Evolutionary conservation across 2,888 invertebrate genomes (phyloP), one percentile per base, ranked within the genome.

Genomic region (Agrotis segetum): DNA sequence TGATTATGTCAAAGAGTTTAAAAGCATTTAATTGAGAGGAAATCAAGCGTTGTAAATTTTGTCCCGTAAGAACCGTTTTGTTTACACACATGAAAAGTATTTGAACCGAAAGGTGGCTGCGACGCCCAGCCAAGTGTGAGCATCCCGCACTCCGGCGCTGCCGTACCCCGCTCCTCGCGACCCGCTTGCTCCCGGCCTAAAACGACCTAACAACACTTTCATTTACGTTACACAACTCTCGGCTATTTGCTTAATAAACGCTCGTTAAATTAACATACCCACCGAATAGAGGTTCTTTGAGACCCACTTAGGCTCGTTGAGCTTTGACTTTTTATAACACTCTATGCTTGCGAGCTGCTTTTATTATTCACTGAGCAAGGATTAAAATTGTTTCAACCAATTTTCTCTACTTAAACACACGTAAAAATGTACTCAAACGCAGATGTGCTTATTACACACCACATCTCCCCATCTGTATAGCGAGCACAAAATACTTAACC

Each of bases 201-300:
- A 85, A 87, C 83, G 83, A 86, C 84, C 86, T 87, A 87, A 88
- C 87, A 88, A 87, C 89, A 88, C 85, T 89, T 88, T 84, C 88
- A 86, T 88, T 90, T 87, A 85, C 86, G 86, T 88, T 87, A 86
- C 77, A 85, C 82, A 88, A 89, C 87, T 90, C 89, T 87, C 87
- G 70, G 86, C 87, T 87, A 88, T 90, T 90, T 88, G 81, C 88
- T 89, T 89, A 89, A 89, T 90, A 90, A 88, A 88, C 82, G 85
- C 89, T 89, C 87, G 88, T 90, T 87, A 88, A 86, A 89, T 87
- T 90, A 90, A 89, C 90, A 89, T 88, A 89, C 86, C 81, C 83
- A 85, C 86, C 78, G 74, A 83, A 87, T 85, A 85, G 83, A 81
- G 79, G 82, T 85, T 88, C 86, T 88, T 84, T 86, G 77, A 87